Base-by-base conservation (phyloP, 2,888 invertebrate species). In the Coremacera marginata region DNA sequence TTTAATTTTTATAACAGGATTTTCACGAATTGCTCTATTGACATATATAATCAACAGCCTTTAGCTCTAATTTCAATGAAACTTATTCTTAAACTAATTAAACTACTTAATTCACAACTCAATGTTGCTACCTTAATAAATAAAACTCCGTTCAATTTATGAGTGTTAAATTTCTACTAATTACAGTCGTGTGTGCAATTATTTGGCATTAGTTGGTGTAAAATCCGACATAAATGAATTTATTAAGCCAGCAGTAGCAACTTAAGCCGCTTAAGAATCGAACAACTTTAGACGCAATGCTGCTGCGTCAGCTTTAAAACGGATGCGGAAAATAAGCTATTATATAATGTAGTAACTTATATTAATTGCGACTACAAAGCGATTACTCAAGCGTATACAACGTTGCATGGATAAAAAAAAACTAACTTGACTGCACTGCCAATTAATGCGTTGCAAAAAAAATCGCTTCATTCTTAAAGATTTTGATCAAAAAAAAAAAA, bases 361-460 rank as follows among this genome's bases (percentile, higher is more conserved):
- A 86, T 86, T 87, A 87, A 87, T 87, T 86, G 86, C 87, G 86
- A 86, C 84, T 84, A 86, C 86, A 86, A 86, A 86, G 86, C 86
- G 86, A 86, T 86, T 86, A 86, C 80, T 80, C 79, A 81, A 80
- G 79, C 34, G 62, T 9, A 8, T 19, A 19, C 49, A 8, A 27
- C 51, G 16, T 34, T 8, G 11, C 25, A 1, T 52, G 70, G 3
- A 16, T 11, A 52, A 11, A 2, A 25, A 22, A 31, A 27, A 27
- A 9, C 5, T 55, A 68, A 19, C 57, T 19, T 60, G 57, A 25
- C 57, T 22, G 25, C 25, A 22, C 19, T 27, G 25, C 11, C 27
- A 27, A 63, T 63, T 34, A 31, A 63, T 63, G 63, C 63, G n/a
- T 63, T 22, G 57, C 57, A 22, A 60, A 27, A 60, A 11, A 27